Conservation (phyloP, 2,797 vertebrate species). For the Peromyscus eremicus region DNA sequence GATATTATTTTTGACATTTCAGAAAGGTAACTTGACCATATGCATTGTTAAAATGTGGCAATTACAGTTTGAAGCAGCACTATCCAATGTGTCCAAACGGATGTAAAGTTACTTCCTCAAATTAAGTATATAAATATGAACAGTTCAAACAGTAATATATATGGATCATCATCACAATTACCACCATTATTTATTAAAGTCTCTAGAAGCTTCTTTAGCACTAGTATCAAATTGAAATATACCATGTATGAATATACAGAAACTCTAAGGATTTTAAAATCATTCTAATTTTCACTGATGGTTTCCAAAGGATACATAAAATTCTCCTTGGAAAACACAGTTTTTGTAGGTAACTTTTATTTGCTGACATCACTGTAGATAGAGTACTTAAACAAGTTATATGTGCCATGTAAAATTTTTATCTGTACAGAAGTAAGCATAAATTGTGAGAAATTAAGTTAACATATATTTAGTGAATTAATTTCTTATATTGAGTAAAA, state of each 20-base stretch:
- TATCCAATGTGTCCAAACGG: background rate
- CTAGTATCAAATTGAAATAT: background rate
- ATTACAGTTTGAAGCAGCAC: background rate
- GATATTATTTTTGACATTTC: slow-evolving; percentile 33
- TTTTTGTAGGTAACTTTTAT: background rate
- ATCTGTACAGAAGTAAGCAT: background rate
- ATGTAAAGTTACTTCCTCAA: background rate
- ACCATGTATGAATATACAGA: background rate
- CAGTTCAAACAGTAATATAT: background rate
- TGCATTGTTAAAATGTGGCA: background rate
- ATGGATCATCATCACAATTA: background rate
- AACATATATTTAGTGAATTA: background rate
- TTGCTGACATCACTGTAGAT: background rate
- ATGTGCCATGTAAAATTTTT: background rate
- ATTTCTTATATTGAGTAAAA: background rate
- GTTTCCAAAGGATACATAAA: background rate
- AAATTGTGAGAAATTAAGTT: slow-evolving; percentile 2
- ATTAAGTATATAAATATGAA: slow-evolving; percentile 1
- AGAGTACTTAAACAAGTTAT: background rate
- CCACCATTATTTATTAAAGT: slow-evolving; percentile 25
- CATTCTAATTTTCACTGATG: background rate
- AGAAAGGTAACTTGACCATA: background rate
- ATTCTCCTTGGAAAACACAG: background rate
- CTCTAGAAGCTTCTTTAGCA: slow-evolving; percentile 4
- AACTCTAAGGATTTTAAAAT: background rate